Evolutionary conservation across 2,797 vertebrate species (phyloP), one percentile per base, ranked within the genome.

Genomic region (Cyprinella venusta): DNA sequence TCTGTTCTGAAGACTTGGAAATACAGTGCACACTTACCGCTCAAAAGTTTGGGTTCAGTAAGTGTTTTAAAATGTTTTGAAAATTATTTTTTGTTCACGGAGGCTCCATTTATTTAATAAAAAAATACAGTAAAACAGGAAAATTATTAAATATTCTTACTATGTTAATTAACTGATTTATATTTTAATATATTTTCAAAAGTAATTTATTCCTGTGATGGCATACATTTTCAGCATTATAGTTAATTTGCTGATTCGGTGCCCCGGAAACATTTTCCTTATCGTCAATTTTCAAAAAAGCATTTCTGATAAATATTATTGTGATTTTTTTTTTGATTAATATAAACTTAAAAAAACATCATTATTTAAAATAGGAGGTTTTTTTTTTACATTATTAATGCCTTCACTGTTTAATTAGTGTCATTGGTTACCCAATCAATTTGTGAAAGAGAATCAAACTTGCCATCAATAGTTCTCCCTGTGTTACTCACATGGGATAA

Each of bases 401-500:
- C 45, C 16, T 70, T 68, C 40, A 7, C 67, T 15, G 2, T n/a
- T 2, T 21, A 1, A 10, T 68, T n/a, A n/a, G 12, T 16, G 45
- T 24, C 21, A 21, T 42, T 69, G 12, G 16, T 3, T 21, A 0
- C 18, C 1, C 0, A 74, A 36, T 36, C 21, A 15, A 2, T 59
- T 59, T 16, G 52, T 54, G 18, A 74, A 74, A 54, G 48, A 8
- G 8, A 38, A 21, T 10, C 72, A 59, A 76, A 59, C 36, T 59
- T 40, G 4, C 21, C 21, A 59, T 75, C 72, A 30, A 9, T 48
- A 77, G 18, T 42, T 63, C 21, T 61, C 52, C 7, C 36, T 8
- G 38, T 65, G 45, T 45, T 33, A 54, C 10, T 67, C 45, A 52
- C 30, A 50, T 36, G 64, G 77, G 63, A 79, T 79, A 15, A 18